phyloP scores from a whole-genome alignment of 92 coral and sea anemone genomes.

The Epizoanthus scotinus region DNA sequence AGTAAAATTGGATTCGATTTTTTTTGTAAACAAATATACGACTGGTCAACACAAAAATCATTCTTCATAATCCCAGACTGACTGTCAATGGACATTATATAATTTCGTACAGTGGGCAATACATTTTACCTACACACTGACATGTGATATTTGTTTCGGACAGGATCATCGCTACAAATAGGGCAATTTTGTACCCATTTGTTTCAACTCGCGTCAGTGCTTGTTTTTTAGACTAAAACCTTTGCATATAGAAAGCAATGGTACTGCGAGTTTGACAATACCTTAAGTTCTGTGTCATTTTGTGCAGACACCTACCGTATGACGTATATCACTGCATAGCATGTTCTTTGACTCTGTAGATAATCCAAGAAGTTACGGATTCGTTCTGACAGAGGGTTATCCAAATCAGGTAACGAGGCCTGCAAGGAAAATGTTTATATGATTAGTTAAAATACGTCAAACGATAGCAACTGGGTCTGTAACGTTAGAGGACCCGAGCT shows the following conservation, averaged over 20 bases:
- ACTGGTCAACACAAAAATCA: background rate
- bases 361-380: constrained; percentile 83
- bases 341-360: constrained; percentile 84
- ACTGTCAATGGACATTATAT: too few relatives aligned
- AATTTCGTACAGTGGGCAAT: too few relatives aligned
- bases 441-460: background rate
- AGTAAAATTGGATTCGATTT: background rate
- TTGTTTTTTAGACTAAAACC: too few relatives aligned
- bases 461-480: background rate
- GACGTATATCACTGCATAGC: constrained; percentile 81
- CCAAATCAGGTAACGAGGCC: constrained; percentile 90
- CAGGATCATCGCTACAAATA: too few relatives aligned
- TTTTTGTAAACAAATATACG: background rate
- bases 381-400: constrained; percentile 78
- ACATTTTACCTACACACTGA: too few relatives aligned
- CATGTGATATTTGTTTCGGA: too few relatives aligned
- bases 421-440: constrained; percentile 26
- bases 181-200: too few relatives aligned
- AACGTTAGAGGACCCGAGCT: background rate
- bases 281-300: too few relatives aligned
- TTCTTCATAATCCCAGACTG: too few relatives aligned
- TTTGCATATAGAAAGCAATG: too few relatives aligned
- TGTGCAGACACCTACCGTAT: constrained; percentile 62
- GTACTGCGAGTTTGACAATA: too few relatives aligned
- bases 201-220: too few relatives aligned